These are phyloP conservation scores for Drosophila sordidula DNA, from an alignment of 2,888 invertebrate genomes.

Conservation along the genomic window DNA sequence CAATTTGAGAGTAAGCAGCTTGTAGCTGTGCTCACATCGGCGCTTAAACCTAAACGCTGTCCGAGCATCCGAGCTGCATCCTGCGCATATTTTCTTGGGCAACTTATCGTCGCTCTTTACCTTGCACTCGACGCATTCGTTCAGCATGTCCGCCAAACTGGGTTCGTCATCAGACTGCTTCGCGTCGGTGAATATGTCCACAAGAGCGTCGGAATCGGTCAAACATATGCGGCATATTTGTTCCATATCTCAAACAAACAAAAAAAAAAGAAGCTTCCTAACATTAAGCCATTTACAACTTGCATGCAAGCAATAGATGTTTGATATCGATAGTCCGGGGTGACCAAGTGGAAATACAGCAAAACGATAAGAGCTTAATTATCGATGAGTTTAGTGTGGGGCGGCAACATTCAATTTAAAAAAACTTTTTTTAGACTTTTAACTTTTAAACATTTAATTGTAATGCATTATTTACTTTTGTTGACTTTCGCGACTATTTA, in stretches of 20 bases:
- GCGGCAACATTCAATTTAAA: neutral
- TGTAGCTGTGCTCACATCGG: conserved; percentile 30
- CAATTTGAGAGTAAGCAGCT: conserved; percentile 14
- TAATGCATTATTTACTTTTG: neutral
- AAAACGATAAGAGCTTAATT: neutral
- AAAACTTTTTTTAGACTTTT: neutral
- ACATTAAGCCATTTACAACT: neutral
- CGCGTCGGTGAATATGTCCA: conserved; percentile 15
- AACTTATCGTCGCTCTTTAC: conserved; percentile 19
- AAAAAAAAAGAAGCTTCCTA: neutral
- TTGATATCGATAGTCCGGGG: conserved; percentile 2
- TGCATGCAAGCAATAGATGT: conserved; percentile 13
- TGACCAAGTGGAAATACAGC: neutral
- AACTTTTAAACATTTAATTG: neutral
- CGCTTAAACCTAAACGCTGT: conserved; percentile 22
- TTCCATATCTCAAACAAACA: conserved; percentile 13
- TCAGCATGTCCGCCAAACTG: conserved; percentile 27
- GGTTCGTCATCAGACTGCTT: neutral
- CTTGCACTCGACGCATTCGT: conserved; percentile 25
- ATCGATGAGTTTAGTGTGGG: neutral
- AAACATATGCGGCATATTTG: conserved; percentile 30
- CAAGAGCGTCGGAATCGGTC: neutral
- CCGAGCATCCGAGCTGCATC: conserved; percentile 17
- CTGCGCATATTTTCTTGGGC: conserved; percentile 22
- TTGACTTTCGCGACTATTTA: neutral